Percentiles rank a stretch among this genome's conserved stretches.
Evolutionary conservation across 2,113 vertebrate genomes (phyloP).

Genomic region (Eulemur macaco): DNA sequence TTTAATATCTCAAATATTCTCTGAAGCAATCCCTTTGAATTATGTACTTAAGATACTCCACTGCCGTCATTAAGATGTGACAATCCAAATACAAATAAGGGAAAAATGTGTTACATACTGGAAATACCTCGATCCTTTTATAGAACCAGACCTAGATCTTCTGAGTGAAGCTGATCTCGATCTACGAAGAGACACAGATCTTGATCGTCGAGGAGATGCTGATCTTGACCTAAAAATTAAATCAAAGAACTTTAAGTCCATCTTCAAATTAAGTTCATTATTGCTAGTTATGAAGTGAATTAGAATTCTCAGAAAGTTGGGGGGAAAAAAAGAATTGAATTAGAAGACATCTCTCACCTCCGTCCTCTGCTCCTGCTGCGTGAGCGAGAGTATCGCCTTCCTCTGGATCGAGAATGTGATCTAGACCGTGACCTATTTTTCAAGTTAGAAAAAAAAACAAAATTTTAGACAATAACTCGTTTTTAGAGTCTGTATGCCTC

Average conservation of each 20-base stretch:
- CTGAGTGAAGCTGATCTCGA: slow-evolving; percentile 88
- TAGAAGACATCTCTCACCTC: slow-evolving; percentile 82
- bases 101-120: slow-evolving; percentile 74
- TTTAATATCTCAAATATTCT: neutral
- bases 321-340: neutral
- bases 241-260: neutral
- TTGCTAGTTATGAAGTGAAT: neutral
- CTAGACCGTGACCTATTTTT: slow-evolving; percentile 89
- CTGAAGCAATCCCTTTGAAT: neutral
- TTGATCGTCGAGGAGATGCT: slow-evolving; percentile 87
- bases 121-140: slow-evolving; percentile 91
- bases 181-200: slow-evolving; percentile 90
- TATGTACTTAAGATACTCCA: neutral
- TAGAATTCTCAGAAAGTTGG: neutral
- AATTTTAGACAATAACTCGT: slow-evolving; percentile 74
- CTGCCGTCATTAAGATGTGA: slow-evolving; percentile 51
- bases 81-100: slow-evolving; percentile 51
- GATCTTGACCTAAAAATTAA: slow-evolving; percentile 85
- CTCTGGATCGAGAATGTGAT: slow-evolving; percentile 89
- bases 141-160: slow-evolving; percentile 88
- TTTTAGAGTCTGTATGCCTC: slow-evolving; percentile 73
- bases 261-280: neutral
- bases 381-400: slow-evolving; percentile 89
- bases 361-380: slow-evolving; percentile 90
- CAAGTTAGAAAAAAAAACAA: slow-evolving; percentile 80